These are phyloP conservation scores for Pachycephus smyrnensis DNA, from an alignment of 2,888 invertebrate genomes.

Conservation along the genomic window DNA sequence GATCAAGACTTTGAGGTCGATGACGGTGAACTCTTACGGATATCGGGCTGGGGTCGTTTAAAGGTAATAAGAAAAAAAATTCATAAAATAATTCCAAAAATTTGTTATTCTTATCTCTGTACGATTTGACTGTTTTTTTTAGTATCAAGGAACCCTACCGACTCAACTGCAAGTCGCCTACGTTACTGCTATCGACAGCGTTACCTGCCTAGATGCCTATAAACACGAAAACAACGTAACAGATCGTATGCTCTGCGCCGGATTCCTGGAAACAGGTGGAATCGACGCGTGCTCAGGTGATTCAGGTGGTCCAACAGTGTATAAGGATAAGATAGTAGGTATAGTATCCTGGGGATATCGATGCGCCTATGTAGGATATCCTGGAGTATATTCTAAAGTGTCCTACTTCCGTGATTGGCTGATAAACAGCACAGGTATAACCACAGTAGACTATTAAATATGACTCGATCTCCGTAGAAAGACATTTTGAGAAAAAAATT, in stretches of 20 bases:
- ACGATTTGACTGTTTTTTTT: too few relatives aligned
- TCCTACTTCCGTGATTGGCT: constrained; percentile 51
- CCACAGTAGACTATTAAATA: too few relatives aligned
- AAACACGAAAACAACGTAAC: constrained; percentile 44
- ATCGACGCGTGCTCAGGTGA: constrained; percentile 74
- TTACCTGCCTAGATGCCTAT: too few relatives aligned
- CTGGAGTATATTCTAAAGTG: constrained; percentile 70
- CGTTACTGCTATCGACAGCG: too few relatives aligned
- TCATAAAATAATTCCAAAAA: too few relatives aligned
- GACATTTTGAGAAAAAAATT: too few relatives aligned
- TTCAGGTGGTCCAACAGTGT: constrained; percentile 72
- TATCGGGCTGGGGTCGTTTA: constrained; percentile 38
- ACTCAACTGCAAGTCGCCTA: too few relatives aligned
- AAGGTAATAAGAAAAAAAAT: too few relatives aligned
- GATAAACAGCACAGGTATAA: constrained; percentile 31
- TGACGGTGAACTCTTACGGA: constrained; percentile 31
- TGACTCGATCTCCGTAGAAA: too few relatives aligned
- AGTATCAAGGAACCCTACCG: too few relatives aligned
- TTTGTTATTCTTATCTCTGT: too few relatives aligned
- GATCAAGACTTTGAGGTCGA: constrained; percentile 38
- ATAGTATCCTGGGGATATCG: constrained; percentile 73
- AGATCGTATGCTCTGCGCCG: constrained; percentile 73
- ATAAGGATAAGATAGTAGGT: constrained; percentile 67
- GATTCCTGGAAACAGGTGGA: constrained; percentile 71
- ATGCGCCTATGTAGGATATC: constrained; percentile 69